Percentiles rank a stretch among this genome's conserved stretches.
phyloP scores from a whole-genome alignment of 2,888 invertebrate species.

The Catocala fraxini region DNA sequence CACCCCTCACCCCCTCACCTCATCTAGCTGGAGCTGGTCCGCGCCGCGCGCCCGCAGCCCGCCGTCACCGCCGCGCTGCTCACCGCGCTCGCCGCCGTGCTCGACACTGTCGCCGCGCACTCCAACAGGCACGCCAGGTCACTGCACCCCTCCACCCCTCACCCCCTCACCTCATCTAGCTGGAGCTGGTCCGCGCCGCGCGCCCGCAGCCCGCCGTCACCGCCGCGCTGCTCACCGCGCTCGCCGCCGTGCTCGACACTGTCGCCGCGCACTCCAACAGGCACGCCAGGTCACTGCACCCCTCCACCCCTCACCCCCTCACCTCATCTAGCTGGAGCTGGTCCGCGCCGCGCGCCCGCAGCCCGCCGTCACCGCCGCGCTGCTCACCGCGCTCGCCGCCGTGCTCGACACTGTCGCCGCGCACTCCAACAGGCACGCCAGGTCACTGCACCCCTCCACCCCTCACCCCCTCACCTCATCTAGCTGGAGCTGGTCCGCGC shows the following conservation, averaged over 20 bases:
- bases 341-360: slow-evolving; percentile 88
- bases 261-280: slow-evolving; percentile 54
- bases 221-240: slow-evolving; percentile 65
- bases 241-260: slow-evolving; percentile 74
- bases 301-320: background rate
- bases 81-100: slow-evolving; percentile 71
- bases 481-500: too few relatives aligned
- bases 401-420: slow-evolving; percentile 70
- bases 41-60: slow-evolving; percentile 87
- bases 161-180: slow-evolving; percentile 7
- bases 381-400: slow-evolving; percentile 70
- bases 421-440: slow-evolving; percentile 55
- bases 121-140: slow-evolving; percentile 62
- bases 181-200: slow-evolving; percentile 86
- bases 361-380: slow-evolving; percentile 68
- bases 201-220: slow-evolving; percentile 79
- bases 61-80: slow-evolving; percentile 62
- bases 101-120: slow-evolving; percentile 67
- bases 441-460: slow-evolving; percentile 46
- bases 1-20: background rate
- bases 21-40: slow-evolving; percentile 75
- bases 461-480: too few relatives aligned
- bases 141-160: background rate
- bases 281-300: slow-evolving; percentile 61
- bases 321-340: slow-evolving; percentile 58